Evolutionary conservation across 2,888 invertebrate species (phyloP).

Genomic region (Nomada fabriciana): DNA sequence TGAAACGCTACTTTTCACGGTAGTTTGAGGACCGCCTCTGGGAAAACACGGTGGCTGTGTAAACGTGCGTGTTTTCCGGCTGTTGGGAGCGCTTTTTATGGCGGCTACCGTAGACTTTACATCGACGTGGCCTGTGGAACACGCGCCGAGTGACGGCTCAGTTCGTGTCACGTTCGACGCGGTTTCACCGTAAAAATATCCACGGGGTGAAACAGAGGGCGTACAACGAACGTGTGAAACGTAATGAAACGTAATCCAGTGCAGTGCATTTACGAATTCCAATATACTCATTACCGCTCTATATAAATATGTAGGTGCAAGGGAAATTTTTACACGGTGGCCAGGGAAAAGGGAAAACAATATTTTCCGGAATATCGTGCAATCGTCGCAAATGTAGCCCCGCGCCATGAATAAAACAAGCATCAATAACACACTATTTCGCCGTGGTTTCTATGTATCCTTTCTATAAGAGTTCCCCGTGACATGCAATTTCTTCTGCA

Average conservation of each 20-base stretch:
- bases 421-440: slow-evolving; percentile 3
- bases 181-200: slow-evolving; percentile 32
- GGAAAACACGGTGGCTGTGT: slow-evolving; percentile 45
- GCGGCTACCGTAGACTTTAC: slow-evolving; percentile 37
- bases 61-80: slow-evolving; percentile 50
- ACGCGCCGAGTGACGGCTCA: slow-evolving; percentile 27
- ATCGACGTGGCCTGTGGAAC: slow-evolving; percentile 33
- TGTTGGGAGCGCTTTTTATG: slow-evolving; percentile 53
- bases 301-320: too few relatives aligned
- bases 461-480: slow-evolving; percentile 16
- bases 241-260: slow-evolving; percentile 34
- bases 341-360: too few relatives aligned
- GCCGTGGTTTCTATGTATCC: slow-evolving; percentile 19
- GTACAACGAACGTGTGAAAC: slow-evolving; percentile 41
- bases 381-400: slow-evolving; percentile 31
- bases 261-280: slow-evolving; percentile 8
- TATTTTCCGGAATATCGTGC: slow-evolving; percentile 24
- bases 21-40: slow-evolving; percentile 27
- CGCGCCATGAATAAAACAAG: not conserved
- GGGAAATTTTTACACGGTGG: not conserved
- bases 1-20: slow-evolving; percentile 36
- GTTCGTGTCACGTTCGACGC: slow-evolving; percentile 44
- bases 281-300: too few relatives aligned
- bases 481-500: slow-evolving; percentile 42
- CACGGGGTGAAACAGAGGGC: not conserved